phyloP scores from a whole-genome alignment of 2,888 invertebrate species.

The Isoperla grammatica region DNA sequence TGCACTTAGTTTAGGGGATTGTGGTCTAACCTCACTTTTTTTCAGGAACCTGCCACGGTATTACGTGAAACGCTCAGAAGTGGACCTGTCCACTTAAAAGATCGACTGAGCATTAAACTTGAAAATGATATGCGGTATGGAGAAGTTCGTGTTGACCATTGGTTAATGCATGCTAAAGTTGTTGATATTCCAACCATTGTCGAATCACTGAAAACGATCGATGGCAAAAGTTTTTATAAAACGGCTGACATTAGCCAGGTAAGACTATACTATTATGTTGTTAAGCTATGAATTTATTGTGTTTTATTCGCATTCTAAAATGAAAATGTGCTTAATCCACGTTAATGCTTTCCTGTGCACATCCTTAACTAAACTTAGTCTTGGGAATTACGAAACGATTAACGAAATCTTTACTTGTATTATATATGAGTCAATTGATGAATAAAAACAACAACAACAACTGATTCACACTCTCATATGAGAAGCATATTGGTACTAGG shows the following conservation, averaged over 20 bases:
- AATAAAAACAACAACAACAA: no score
- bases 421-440: no score
- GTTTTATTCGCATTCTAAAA: no score
- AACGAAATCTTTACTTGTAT: no score
- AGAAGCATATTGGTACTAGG: no score
- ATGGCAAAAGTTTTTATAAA: conserved; percentile 95
- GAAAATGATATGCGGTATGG: conserved; percentile 86
- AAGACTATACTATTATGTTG: conserved; percentile 31
- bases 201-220: conserved; percentile 93
- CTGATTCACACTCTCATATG: no score
- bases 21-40: conserved; percentile 23
- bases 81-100: conserved; percentile 71
- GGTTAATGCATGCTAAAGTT: conserved; percentile 79
- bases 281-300: conserved; percentile 1
- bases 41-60: conserved; percentile 66
- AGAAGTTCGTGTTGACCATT: conserved; percentile 82
- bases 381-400: no score
- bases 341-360: no score
- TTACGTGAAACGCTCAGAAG: conserved; percentile 69
- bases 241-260: conserved; percentile 94
- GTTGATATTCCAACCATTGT: conserved; percentile 88
- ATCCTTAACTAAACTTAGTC: no score
- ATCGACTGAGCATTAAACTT: conserved; percentile 75
- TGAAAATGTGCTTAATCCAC: no score
- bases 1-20: conserved; percentile 16